Base-by-base conservation (phyloP, 2,888 invertebrate species). In the Xestia ashworthii region DNA sequence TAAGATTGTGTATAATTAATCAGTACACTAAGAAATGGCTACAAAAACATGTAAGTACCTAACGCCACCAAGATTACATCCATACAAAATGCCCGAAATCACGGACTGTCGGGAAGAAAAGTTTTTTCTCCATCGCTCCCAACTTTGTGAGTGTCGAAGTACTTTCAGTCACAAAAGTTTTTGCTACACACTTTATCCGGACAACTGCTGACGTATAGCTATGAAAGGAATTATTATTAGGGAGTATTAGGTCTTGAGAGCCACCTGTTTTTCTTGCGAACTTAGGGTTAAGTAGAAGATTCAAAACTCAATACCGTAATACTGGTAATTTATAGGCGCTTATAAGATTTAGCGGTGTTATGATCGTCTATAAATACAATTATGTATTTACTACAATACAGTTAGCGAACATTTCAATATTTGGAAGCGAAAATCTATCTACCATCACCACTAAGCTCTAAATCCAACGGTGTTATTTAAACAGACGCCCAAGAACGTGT, bases 141-240 rank as follows among this genome's bases (percentile, higher is more conserved):
- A 87, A 87, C 81, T 88, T 83, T 62, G 74, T 53, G 71, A 85
- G 88, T 88, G 74, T 70, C 78, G 86, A 86, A 86, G 81, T 86
- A 86, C 88, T 80, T 84, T 86, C 55, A 76, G 79, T 80, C 71
- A 78, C 55, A 84, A 83, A 83, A 83, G 70, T 78, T 71, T 65
- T 80, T 71, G 65, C 72, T 74, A 62, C 62, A 68, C 71, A 83
- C 74, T 87, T 87, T 86, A 88, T 88, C 83, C 81, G 66, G 73
- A 76, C 70, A 73, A 80, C 79, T 84, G 84, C 76, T 84, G 76
- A 84, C 70, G 73, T 78, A 80, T 75, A 73, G 75, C 75, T 67
- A 77, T 79, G 76, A 76, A 81, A 74, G 64, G 65, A 74, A 83
- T 83, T 88, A 88, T 85, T 86, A 85, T 87, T 75, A 69, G 66